Conservation (phyloP, 2,113 vertebrate genomes). For the Malurus elegans region DNA sequence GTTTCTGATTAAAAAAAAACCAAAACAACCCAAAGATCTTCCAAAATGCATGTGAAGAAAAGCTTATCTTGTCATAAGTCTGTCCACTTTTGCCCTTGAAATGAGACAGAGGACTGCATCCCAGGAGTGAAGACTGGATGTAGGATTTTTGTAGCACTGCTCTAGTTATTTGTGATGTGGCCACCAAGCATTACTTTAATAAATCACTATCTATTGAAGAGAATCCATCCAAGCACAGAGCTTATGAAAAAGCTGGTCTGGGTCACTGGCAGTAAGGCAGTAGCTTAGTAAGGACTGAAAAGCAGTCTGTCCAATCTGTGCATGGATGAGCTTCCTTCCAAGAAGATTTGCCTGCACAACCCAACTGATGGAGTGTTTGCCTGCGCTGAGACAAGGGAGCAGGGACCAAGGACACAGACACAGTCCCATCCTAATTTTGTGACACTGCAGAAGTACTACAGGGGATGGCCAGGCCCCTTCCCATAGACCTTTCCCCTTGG, state of each 20-base stretch:
- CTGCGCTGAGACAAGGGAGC: not conserved
- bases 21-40: not conserved
- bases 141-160: not conserved
- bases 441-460: not conserved
- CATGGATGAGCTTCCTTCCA: not conserved
- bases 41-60: not conserved
- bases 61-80: accelerated
- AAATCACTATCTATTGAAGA: not conserved
- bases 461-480: not conserved
- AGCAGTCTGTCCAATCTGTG: not conserved
- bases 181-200: not conserved
- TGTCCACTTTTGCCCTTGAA: not conserved
- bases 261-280: not conserved
- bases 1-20: not conserved
- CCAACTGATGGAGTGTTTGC: not conserved
- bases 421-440: not conserved
- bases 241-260: not conserved
- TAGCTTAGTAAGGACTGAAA: not conserved
- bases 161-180: not conserved
- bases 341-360: not conserved
- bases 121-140: not conserved
- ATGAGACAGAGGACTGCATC: not conserved
- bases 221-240: not conserved
- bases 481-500: not conserved
- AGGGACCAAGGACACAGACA: not conserved